phyloP scores from a whole-genome alignment of 2,888 invertebrate genomes.

The Mesorhabditis belari region DNA sequence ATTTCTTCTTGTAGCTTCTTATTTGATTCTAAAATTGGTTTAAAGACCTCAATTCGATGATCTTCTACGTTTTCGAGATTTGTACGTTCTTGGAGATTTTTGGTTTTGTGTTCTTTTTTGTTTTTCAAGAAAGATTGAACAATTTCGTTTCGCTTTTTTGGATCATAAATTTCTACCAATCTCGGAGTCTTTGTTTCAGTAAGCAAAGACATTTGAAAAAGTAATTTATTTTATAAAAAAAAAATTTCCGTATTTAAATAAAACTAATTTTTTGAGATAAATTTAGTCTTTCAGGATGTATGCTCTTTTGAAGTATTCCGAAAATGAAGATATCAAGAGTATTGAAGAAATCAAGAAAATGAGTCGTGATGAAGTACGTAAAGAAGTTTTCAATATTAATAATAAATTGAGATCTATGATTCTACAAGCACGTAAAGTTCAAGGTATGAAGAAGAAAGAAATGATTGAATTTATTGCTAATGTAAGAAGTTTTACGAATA shows the following conservation, averaged over 20 bases:
- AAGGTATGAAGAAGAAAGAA: slow-evolving; percentile 18
- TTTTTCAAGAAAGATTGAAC: slow-evolving; percentile 15
- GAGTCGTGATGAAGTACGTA: slow-evolving; percentile 18
- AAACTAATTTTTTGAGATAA: slow-evolving; percentile 12
- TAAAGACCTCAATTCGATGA: slow-evolving; percentile 26
- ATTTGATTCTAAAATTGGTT: slow-evolving; percentile 31
- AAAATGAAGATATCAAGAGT: no score
- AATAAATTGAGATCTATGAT: slow-evolving; percentile 16
- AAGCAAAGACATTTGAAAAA: no score
- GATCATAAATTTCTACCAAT: slow-evolving; percentile 23
- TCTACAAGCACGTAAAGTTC: slow-evolving; percentile 10
- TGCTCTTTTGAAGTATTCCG: slow-evolving; percentile 11
- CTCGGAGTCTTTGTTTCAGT: no score
- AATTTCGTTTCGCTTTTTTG: slow-evolving; percentile 23
- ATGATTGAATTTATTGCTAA: slow-evolving; percentile 17
- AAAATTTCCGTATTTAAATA: slow-evolving; percentile 13
- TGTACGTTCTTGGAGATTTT: slow-evolving; percentile 16
- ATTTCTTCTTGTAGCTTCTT: slow-evolving; percentile 29
- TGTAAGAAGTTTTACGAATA: slow-evolving; percentile 6
- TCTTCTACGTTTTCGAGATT: slow-evolving; percentile 24
- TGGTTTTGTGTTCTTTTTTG: slow-evolving; percentile 21
- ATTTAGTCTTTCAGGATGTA: slow-evolving; percentile 2
- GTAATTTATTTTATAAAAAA: no score
- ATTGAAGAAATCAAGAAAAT: slow-evolving; percentile 14
- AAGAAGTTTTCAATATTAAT: slow-evolving; percentile 12